Percentiles rank a stretch among this genome's conserved stretches.
These are phyloP conservation scores for Tachycineta bicolor DNA, from an alignment of 2,113 vertebrate species.

Conservation along the genomic window DNA sequence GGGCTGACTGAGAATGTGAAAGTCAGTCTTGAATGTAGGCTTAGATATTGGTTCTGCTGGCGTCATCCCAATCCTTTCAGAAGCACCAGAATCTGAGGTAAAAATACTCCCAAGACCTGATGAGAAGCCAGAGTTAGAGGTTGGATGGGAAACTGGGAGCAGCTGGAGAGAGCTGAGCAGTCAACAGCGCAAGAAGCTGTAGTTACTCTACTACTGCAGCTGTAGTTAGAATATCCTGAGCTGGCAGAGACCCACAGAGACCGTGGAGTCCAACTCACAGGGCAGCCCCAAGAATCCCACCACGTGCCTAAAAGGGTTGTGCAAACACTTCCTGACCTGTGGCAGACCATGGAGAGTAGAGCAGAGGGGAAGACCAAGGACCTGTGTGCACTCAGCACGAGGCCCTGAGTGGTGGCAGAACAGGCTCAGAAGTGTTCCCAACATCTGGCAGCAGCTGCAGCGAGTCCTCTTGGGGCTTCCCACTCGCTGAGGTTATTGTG, in stretches of 20 bases:
- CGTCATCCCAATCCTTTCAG: background rate
- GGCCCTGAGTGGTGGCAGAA: background rate
- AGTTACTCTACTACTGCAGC: background rate
- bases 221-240: background rate
- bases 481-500: background rate
- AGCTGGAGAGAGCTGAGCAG: background rate
- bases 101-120: background rate
- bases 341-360: background rate
- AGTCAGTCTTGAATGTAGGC: fast-evolving
- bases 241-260: background rate
- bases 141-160: background rate
- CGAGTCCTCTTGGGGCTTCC: background rate
- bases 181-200: fast-evolving
- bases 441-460: background rate
- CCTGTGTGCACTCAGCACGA: background rate
- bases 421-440: background rate
- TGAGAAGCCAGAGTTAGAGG: background rate
- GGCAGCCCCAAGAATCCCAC: background rate
- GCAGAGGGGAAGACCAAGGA: background rate
- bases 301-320: background rate
- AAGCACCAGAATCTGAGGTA: background rate
- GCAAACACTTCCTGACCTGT: background rate
- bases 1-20: background rate
- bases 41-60: background rate
- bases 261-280: background rate